phyloP scores from a whole-genome alignment of 2,888 invertebrate genomes.

The Synergus japonicus region DNA sequence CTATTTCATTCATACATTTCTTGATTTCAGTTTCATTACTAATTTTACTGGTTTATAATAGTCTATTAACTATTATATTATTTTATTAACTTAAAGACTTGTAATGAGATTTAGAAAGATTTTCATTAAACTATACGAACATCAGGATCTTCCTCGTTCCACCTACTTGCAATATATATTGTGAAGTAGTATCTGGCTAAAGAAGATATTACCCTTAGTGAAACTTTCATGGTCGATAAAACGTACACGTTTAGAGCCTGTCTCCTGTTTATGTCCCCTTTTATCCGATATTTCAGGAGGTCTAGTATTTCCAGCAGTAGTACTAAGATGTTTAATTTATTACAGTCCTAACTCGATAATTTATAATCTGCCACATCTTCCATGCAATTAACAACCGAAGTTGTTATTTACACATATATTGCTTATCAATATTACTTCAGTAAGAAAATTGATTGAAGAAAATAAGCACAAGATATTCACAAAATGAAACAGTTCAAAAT shows the following conservation, averaged over 20 bases:
- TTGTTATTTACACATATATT: not conserved
- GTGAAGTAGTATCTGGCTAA: not conserved
- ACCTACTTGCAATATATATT: not conserved
- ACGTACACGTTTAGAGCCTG: not conserved
- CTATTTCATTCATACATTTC: not conserved
- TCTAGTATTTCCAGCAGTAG: not conserved
- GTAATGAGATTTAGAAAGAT: not conserved
- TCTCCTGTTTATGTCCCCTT: not conserved
- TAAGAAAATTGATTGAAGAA: not conserved
- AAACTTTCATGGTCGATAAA: slow-evolving; percentile 2
- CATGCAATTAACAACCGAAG: not conserved
- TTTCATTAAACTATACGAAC: not conserved
- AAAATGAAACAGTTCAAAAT: not conserved
- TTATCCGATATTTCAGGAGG: not conserved
- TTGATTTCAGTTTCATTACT: not conserved
- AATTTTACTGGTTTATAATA: not conserved
- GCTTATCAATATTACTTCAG: not conserved
- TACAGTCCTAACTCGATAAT: not conserved
- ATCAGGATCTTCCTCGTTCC: not conserved
- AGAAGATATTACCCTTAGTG: not conserved
- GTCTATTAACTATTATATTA: too few relatives aligned
- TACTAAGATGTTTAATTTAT: not conserved
- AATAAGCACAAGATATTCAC: not conserved
- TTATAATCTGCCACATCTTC: not conserved
- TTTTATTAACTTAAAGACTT: not conserved